phyloP scores from a whole-genome alignment of 2,113 vertebrate genomes.

The Ursus arctos region DNA sequence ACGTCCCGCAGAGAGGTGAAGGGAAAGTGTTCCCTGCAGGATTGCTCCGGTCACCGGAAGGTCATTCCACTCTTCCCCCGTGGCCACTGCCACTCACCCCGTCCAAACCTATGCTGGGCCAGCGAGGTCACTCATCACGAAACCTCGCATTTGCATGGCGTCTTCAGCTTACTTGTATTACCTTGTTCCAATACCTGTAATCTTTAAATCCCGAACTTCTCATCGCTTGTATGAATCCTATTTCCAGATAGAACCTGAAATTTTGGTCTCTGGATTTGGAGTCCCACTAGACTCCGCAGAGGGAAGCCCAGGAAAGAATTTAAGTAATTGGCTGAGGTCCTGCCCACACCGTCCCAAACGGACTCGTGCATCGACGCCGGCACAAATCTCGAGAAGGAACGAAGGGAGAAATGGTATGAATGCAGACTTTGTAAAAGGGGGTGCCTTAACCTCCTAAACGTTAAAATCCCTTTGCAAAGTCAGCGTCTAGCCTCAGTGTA shows the following conservation, averaged over 20 bases:
- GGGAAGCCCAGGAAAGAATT: background rate
- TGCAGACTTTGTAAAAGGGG: background rate
- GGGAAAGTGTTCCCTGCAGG: background rate
- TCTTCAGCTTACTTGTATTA: slow-evolving; percentile 11
- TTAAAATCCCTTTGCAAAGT: background rate
- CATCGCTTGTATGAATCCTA: slow-evolving; percentile 15
- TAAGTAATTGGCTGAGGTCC: background rate
- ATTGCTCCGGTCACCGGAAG: background rate
- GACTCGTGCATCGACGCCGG: background rate
- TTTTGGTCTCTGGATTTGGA: background rate
- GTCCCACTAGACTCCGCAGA: background rate
- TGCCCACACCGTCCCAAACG: background rate
- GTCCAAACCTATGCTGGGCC: background rate
- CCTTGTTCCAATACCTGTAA: background rate
- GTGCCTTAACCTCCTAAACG: background rate
- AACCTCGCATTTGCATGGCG: background rate
- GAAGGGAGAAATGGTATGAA: background rate
- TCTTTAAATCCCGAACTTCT: slow-evolving; percentile 29
- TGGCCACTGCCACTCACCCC: background rate
- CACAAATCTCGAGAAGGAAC: background rate
- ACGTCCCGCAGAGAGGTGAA: background rate
- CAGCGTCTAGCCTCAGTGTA: background rate
- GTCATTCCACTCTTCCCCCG: background rate
- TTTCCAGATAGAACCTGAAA: slow-evolving; percentile 31
- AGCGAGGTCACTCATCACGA: background rate